These are phyloP conservation scores for Agonopterix arenella DNA, from an alignment of 2,888 invertebrate genomes.

Conservation along the genomic window DNA sequence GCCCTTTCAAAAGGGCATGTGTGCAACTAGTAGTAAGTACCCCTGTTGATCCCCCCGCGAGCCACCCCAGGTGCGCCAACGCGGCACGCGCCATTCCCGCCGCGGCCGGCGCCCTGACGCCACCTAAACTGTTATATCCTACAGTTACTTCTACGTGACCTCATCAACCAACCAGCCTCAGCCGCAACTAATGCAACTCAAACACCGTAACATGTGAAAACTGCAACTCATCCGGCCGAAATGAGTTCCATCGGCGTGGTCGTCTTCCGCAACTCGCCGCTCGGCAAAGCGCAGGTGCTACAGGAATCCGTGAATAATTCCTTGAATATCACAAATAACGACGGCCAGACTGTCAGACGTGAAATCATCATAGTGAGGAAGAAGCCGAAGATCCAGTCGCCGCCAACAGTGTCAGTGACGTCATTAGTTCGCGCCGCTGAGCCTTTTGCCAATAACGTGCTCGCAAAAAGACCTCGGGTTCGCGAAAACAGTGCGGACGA, in stretches of 20 bases:
- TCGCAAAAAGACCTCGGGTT: slow-evolving; percentile 50
- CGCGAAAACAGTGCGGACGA: slow-evolving; percentile 66
- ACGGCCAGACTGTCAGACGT: slow-evolving; percentile 52
- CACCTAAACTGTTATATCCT: slow-evolving; percentile 41
- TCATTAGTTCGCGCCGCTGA: slow-evolving; percentile 60
- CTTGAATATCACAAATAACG: slow-evolving; percentile 71
- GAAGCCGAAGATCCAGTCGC: slow-evolving; percentile 54
- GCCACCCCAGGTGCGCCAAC: slow-evolving; percentile 69
- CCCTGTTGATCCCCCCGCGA: slow-evolving; percentile 72
- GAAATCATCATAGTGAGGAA: slow-evolving; percentile 76
- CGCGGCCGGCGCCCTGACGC: slow-evolving; percentile 69
- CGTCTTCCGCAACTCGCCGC: slow-evolving; percentile 76
- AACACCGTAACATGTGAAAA: slow-evolving; percentile 63
- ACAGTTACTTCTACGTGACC: slow-evolving; percentile 45
- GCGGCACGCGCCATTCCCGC: slow-evolving; percentile 74
- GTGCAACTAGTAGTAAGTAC: slow-evolving; percentile 76
- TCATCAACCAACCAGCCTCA: slow-evolving; percentile 20
- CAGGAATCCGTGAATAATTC: slow-evolving; percentile 80
- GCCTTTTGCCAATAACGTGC: slow-evolving; percentile 36
- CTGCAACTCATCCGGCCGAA: slow-evolving; percentile 46
- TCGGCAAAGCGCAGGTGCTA: slow-evolving; percentile 79
- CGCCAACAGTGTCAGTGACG: slow-evolving; percentile 59
- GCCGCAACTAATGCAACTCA: slow-evolving; percentile 41
- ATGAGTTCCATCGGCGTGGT: slow-evolving; percentile 78
- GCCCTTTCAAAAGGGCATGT: slow-evolving; percentile 69